These are phyloP conservation scores for Apotomis turbidana DNA, from an alignment of 2,888 invertebrate species.

Conservation along the genomic window DNA sequence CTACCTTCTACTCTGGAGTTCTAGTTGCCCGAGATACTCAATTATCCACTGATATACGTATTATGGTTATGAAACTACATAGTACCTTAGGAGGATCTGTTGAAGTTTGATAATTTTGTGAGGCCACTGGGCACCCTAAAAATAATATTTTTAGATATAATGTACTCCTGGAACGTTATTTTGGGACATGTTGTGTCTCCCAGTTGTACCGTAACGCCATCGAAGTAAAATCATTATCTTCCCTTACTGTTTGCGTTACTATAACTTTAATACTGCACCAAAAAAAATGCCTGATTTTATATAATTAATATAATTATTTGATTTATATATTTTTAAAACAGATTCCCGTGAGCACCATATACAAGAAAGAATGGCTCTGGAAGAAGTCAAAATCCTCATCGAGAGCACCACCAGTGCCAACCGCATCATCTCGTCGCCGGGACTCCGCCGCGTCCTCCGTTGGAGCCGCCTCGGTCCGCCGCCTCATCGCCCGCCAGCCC, in stretches of 20 bases:
- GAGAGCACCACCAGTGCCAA: constrained; percentile 52
- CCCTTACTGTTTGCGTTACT: too few relatives aligned
- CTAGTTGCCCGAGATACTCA: constrained; percentile 53
- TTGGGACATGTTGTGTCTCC: too few relatives aligned
- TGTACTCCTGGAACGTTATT: too few relatives aligned
- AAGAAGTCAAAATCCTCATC: constrained; percentile 65
- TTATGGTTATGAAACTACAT: too few relatives aligned
- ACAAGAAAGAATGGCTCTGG: constrained; percentile 80
- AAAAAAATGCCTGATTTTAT: neutral
- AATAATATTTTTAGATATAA: too few relatives aligned
- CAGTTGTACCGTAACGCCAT: too few relatives aligned
- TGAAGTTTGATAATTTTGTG: too few relatives aligned
- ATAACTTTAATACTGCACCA: neutral
- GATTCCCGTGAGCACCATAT: constrained; percentile 75
- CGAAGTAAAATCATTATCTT: too few relatives aligned
- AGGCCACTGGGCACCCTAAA: too few relatives aligned
- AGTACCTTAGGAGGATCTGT: too few relatives aligned
- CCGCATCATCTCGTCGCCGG: constrained; percentile 75
- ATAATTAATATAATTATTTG: neutral
- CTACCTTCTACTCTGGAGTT: too few relatives aligned
- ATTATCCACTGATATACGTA: too few relatives aligned
- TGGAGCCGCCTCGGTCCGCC: constrained; percentile 90
- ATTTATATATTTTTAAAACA: constrained; percentile 46
- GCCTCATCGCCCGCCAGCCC: constrained; percentile 85
- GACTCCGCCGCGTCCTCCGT: constrained; percentile 89